phyloP scores from a whole-genome alignment of 2,888 invertebrate genomes.

The Mesorhabditis spiculigera region DNA sequence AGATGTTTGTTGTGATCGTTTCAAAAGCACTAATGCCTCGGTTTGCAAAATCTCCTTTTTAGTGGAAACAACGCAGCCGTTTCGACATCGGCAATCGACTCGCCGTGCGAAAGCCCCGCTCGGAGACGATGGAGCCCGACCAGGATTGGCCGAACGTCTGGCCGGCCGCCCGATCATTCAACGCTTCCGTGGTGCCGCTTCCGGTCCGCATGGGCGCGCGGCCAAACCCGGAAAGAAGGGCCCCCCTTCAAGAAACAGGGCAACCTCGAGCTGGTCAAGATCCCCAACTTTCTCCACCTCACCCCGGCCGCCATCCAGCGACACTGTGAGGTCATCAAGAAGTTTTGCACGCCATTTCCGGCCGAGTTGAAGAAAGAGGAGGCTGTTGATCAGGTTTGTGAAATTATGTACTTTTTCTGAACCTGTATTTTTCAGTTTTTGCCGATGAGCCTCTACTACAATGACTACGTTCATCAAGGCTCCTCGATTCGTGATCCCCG shows the following conservation, averaged over 20 bases:
- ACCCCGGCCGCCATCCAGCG: constrained; percentile 88
- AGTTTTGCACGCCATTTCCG: constrained; percentile 92
- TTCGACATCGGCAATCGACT: constrained; percentile 43
- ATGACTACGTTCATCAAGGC: constrained; percentile 86
- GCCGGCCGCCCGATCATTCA: constrained; percentile 87
- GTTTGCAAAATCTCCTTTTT: not conserved
- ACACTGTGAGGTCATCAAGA: constrained; percentile 84
- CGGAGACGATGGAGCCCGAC: constrained; percentile 42
- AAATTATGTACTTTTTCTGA: not conserved
- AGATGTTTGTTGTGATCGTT: too few relatives aligned
- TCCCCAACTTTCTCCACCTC: constrained; percentile 94
- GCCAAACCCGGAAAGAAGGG: constrained; percentile 58
- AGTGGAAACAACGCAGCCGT: constrained; percentile 17
- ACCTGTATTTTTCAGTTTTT: constrained; percentile 63
- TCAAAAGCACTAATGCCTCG: too few relatives aligned
- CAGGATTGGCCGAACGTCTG: constrained; percentile 91
- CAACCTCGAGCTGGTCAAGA: constrained; percentile 87
- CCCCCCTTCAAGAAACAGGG: constrained; percentile 62
- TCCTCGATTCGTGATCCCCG: constrained; percentile 76
- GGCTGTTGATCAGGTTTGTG: constrained; percentile 10
- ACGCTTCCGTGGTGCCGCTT: constrained; percentile 79
- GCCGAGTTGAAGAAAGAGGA: constrained; percentile 26
- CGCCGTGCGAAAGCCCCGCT: constrained; percentile 41
- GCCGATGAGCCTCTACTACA: constrained; percentile 77
- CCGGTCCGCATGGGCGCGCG: constrained; percentile 72